Conservation (phyloP, 1,140 invertebrate species). For the Philopotamus ludificatus region DNA sequence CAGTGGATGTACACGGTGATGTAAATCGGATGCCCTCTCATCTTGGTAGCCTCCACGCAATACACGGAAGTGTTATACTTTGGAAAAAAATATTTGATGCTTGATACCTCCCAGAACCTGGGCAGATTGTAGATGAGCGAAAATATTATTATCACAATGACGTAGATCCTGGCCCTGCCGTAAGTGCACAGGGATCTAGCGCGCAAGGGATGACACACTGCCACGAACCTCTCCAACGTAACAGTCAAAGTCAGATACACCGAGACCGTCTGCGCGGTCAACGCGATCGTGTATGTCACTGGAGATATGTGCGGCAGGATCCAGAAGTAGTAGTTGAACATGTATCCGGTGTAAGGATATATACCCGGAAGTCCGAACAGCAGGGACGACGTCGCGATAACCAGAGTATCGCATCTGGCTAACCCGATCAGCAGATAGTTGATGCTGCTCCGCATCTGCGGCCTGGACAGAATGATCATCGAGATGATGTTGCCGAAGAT, state of each 20-base stretch:
- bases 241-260: slow-evolving; percentile 95
- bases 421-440: slow-evolving; percentile 90
- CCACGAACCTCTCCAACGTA: slow-evolving; percentile 93
- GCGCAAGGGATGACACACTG: slow-evolving; percentile 90
- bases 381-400: slow-evolving; percentile 83
- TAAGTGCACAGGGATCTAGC: slow-evolving; percentile 90
- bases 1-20: slow-evolving; percentile 87
- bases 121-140: slow-evolving; percentile 87
- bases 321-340: slow-evolving; percentile 76
- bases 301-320: slow-evolving; percentile 80
- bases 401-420: slow-evolving; percentile 85
- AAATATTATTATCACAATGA: slow-evolving; percentile 78
- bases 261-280: slow-evolving; percentile 88
- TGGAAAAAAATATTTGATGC: slow-evolving; percentile 50
- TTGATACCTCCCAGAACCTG: slow-evolving; percentile 68
- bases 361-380: slow-evolving; percentile 85
- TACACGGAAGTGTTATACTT: slow-evolving; percentile 66
- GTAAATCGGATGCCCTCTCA: slow-evolving; percentile 74
- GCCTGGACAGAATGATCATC: slow-evolving; percentile 85
- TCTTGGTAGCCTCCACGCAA: slow-evolving; percentile 65
- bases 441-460: slow-evolving; percentile 92
- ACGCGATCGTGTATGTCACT: slow-evolving; percentile 81
- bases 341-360: slow-evolving; percentile 72
- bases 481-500: slow-evolving; percentile 87
- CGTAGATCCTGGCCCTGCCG: slow-evolving; percentile 80